Evolutionary conservation across 2,888 invertebrate genomes (phyloP).

Genomic region (Platycheirus albimanus): DNA sequence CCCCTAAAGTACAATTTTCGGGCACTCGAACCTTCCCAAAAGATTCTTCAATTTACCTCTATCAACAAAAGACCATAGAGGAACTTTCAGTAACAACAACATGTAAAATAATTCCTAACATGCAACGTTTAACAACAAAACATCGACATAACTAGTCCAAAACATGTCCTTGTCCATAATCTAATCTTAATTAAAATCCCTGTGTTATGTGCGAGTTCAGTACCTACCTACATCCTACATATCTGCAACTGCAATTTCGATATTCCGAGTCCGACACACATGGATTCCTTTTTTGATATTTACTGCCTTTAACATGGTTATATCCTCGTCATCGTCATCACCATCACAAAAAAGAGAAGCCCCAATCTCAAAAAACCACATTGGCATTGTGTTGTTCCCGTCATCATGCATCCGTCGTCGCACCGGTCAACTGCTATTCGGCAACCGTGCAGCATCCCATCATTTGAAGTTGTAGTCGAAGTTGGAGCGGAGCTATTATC

Average conservation of each 20-base stretch:
- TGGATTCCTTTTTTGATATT: constrained; percentile 27
- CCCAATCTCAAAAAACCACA: constrained; percentile 44
- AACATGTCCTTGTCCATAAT: constrained; percentile 1
- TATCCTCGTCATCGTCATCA: too few species aligned
- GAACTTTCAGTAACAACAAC: neutral
- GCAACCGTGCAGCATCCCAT: constrained; percentile 1
- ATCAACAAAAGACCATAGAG: too few species aligned
- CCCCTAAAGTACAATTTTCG: too few species aligned
- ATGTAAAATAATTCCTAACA: neutral
- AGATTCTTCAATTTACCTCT: too few species aligned
- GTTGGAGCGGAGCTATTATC: too few species aligned
- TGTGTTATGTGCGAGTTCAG: constrained; percentile 5
- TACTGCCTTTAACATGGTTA: constrained; percentile 36
- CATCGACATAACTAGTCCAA: neutral
- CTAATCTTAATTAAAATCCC: constrained; percentile 21
- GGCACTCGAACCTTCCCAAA: too few species aligned
- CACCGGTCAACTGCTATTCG: neutral
- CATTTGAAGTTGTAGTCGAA: constrained; percentile 10
- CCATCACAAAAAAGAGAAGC: neutral
- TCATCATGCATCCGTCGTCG: constrained; percentile 1
- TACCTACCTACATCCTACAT: neutral
- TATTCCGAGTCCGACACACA: constrained; percentile 30
- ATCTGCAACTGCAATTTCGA: constrained; percentile 5
- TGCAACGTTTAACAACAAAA: neutral
- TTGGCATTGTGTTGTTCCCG: constrained; percentile 31